Conservation (phyloP, 2,113 vertebrate genomes). For the Silurus meridionalis region DNA sequence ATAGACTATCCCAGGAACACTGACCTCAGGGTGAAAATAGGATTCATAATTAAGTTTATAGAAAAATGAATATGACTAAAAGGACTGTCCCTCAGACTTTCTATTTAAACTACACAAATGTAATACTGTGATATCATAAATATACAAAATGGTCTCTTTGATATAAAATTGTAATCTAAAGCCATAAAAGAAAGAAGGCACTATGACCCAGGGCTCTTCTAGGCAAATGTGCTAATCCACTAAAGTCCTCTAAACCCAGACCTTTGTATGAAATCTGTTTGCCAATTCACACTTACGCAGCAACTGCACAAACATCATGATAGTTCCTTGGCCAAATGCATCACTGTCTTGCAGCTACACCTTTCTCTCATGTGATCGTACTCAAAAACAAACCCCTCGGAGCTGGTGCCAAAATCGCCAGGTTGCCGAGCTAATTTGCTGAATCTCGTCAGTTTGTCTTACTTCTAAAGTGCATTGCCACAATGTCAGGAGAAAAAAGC, state of each 20-base stretch:
- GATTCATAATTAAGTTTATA: no score
- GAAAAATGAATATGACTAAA: neutral
- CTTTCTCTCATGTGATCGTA: neutral
- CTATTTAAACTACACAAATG: neutral
- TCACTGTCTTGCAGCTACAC: neutral
- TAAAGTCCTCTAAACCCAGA: neutral
- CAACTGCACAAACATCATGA: neutral
- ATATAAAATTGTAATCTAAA: neutral
- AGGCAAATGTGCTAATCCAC: neutral
- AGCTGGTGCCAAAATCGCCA: neutral
- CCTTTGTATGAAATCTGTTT: neutral
- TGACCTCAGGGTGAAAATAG: neutral
- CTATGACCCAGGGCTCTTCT: neutral
- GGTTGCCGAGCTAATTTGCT: constrained; percentile 26
- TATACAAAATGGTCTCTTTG: neutral
- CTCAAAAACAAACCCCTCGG: constrained; percentile 17
- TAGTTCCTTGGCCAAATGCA: neutral
- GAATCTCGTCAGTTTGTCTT: constrained; percentile 14
- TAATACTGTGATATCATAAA: neutral
- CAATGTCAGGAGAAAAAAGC: neutral
- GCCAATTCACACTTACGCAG: neutral
- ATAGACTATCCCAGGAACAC: neutral
- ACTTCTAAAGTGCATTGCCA: constrained; percentile 7
- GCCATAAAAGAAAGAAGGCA: neutral
- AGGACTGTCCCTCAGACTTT: neutral